Percentiles rank a stretch among this genome's conserved stretches.
phyloP scores from a whole-genome alignment of 2,888 invertebrate genomes.

The Apotomis turbidana region DNA sequence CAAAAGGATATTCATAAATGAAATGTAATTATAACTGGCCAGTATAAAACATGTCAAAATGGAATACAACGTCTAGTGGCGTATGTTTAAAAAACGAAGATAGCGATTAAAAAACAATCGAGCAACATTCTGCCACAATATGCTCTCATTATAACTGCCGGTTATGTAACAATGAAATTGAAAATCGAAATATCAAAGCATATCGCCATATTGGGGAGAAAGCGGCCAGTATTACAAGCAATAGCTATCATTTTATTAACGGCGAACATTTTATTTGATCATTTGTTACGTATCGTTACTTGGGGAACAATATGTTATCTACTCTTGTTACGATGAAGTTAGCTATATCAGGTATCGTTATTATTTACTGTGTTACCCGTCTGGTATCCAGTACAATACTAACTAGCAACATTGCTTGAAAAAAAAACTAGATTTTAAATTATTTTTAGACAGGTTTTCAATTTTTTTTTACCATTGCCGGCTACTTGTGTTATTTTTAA shows the following conservation, averaged over 20 bases:
- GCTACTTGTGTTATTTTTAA: too few species aligned
- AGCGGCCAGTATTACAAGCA: slow-evolving; percentile 32
- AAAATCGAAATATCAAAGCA: slow-evolving; percentile 43
- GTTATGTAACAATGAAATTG: slow-evolving; percentile 41
- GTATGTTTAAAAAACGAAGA: slow-evolving; percentile 12
- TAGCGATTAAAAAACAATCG: slow-evolving; percentile 29
- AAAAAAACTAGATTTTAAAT: too few species aligned
- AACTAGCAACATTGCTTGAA: too few species aligned
- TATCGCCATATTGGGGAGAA: slow-evolving; percentile 42
- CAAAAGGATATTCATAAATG: not conserved
- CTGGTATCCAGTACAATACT: too few species aligned
- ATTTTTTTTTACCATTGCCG: too few species aligned
- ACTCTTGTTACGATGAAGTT: slow-evolving; percentile 4
- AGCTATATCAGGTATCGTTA: slow-evolving; percentile 6
- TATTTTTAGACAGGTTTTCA: too few species aligned
- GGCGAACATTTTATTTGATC: slow-evolving; percentile 32
- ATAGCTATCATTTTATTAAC: slow-evolving; percentile 35
- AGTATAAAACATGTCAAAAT: slow-evolving; percentile 6
- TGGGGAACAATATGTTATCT: slow-evolving; percentile 20
- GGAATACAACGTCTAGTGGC: not conserved
- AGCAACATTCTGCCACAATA: slow-evolving; percentile 30
- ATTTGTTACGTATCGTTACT: slow-evolving; percentile 39
- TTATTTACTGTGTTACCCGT: not conserved
- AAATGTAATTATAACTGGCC: not conserved
- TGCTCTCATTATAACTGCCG: slow-evolving; percentile 36